phyloP scores from a whole-genome alignment of 1,140 invertebrate species.

The Trichonephila clavata region DNA sequence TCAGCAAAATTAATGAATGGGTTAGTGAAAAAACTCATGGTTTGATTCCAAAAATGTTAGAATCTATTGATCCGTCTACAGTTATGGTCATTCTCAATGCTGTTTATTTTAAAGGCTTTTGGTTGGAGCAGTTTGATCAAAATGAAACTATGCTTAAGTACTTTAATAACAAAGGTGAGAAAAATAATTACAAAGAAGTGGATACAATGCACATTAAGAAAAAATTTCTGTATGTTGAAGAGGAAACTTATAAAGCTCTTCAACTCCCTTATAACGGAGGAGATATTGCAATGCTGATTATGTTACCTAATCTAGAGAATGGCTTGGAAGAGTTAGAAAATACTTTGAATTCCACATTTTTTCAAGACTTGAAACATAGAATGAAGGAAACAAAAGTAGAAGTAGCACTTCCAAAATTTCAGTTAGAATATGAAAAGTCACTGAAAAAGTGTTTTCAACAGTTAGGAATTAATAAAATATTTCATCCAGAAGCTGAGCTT shows the following conservation, averaged over 20 bases:
- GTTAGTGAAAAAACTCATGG: slow-evolving; percentile 77
- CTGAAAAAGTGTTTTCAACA: slow-evolving; percentile 72
- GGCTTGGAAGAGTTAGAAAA: slow-evolving; percentile 72
- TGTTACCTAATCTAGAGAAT: slow-evolving; percentile 79
- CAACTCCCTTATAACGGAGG: slow-evolving; percentile 87
- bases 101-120: slow-evolving; percentile 80
- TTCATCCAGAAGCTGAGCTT: slow-evolving; percentile 78
- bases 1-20: slow-evolving; percentile 77
- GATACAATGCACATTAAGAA: slow-evolving; percentile 93
- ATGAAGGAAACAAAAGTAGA: slow-evolving; percentile 67
- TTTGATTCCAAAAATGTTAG: slow-evolving; percentile 79
- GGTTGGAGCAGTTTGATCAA: slow-evolving; percentile 76
- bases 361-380: slow-evolving; percentile 41
- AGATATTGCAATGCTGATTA: slow-evolving; percentile 80
- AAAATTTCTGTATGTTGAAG: slow-evolving; percentile 86
- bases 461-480: slow-evolving; percentile 78
- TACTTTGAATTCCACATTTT: background rate
- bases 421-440: slow-evolving; percentile 76
- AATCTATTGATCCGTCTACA: slow-evolving; percentile 76
- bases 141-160: slow-evolving; percentile 55
- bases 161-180: slow-evolving; percentile 79
- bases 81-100: slow-evolving; percentile 79
- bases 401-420: slow-evolving; percentile 79
- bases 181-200: slow-evolving; percentile 87
- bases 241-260: slow-evolving; percentile 84